Base-by-base conservation (phyloP, 2,888 invertebrate species). In the Nephrocerus scutellatus region DNA sequence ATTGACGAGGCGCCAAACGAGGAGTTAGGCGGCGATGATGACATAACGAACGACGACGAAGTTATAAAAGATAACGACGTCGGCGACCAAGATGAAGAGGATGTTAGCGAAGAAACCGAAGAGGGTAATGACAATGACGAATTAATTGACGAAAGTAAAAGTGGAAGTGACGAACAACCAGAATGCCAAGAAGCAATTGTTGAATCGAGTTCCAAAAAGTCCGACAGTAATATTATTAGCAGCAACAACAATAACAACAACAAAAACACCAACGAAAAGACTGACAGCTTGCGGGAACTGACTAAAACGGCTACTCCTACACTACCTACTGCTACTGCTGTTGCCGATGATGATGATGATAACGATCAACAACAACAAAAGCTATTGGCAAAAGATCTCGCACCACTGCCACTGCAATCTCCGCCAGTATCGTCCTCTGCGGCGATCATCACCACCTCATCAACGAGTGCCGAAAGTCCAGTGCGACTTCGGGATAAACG, bases 381-480 rank as follows among this genome's bases (percentile, higher is more conserved):
- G 26, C 37, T 8, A 15, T 30, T 26, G 37, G 41, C 31, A 10
- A 6, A 18, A 18, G 35, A 35, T 8, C 39, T 29, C 23, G 41
- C 43, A 28, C 49, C 53, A 19, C 34, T 49, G 22, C 48, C 52
- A 30, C 30, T 47, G 38, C 36, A 36, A 29, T 14, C 35, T 19
- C 14, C 30, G 30, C 20, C 41, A 41, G 33, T n/a, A n/a, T n/a
- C n/a, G 10, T 16, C 70, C 50, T 68, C 74, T 29, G 13, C 29
- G 35, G n/a, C 50, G 7, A 43, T 47, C 19, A 50, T 52, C 6
- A 70, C 71, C 35, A 74, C 73, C 47, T 72, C 72, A 51, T 57
- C 68, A 40, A 63, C 51, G 2, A 46, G n/a, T n/a, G n/a, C 60
- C 12, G 63, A 63, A 23, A 60, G 62, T 47, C 64, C 62, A 19